Conservation (phyloP, 2,113 vertebrate species). For the Caretta caretta region DNA sequence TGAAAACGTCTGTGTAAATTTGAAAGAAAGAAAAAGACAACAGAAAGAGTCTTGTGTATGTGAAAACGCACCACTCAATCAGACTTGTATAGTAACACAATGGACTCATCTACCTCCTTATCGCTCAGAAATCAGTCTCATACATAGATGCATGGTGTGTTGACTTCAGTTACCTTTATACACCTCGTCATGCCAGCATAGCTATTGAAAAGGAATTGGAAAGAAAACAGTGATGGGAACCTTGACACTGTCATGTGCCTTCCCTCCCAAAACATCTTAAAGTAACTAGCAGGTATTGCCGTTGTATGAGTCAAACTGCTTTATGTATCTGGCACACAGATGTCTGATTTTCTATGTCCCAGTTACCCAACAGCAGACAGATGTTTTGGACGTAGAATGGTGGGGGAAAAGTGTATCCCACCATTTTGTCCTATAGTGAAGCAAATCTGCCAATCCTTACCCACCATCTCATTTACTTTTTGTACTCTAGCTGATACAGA, state of each 20-base stretch:
- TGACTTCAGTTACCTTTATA: too few species aligned
- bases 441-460: neutral
- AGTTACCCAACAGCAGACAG: neutral
- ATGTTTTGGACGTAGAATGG: neutral
- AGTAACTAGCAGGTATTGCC: neutral
- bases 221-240: neutral
- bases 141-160: too few species aligned
- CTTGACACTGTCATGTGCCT: neutral
- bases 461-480: neutral
- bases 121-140: neutral
- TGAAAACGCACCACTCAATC: neutral
- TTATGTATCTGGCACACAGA: neutral
- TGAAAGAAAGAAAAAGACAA: neutral
- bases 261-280: neutral
- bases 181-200: too few species aligned
- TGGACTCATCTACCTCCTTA: neutral
- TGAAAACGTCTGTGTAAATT: neutral
- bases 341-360: neutral
- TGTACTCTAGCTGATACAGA: neutral
- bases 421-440: too few species aligned
- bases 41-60: neutral
- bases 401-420: neutral
- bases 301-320: neutral
- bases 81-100: neutral
- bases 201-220: neutral